These are phyloP conservation scores for Adrianichthys oophorus DNA, from an alignment of 2,797 vertebrate genomes.

Conservation along the genomic window DNA sequence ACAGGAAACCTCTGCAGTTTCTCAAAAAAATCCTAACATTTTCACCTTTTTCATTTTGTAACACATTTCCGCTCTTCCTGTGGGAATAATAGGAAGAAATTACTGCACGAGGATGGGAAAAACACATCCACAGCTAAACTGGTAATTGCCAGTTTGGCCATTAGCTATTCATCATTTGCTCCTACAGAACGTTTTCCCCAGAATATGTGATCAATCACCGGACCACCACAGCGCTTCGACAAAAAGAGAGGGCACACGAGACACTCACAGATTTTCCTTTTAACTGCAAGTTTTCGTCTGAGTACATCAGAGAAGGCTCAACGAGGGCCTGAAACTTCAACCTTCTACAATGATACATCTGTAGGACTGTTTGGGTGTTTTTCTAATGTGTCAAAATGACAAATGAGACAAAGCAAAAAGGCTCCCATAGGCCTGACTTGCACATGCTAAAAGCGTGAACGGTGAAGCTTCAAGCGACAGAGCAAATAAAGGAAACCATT, in stretches of 20 bases:
- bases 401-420: constrained; percentile 5
- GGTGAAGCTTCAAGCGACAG: no score
- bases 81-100: constrained; percentile 54
- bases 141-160: constrained; percentile 61
- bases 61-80: constrained; percentile 27
- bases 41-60: no score
- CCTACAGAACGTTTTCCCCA: constrained; percentile 41
- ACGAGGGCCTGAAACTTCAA: no score
- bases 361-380: not conserved
- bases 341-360: no score
- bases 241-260: constrained; percentile 6
- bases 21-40: not conserved
- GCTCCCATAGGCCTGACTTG: no score
- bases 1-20: constrained; percentile 5
- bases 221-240: constrained; percentile 54
- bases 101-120: constrained; percentile 20
- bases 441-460: no score
- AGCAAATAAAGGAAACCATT: no score
- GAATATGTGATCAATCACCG: constrained; percentile 67
- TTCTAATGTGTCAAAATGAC: constrained; percentile 6
- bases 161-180: constrained; percentile 46
- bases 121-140: constrained; percentile 25
- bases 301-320: constrained; percentile 17
- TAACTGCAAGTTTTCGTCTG: constrained; percentile 33
- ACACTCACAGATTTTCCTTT: constrained; percentile 47